These are phyloP conservation scores for Microplitis deprimator DNA, from an alignment of 2,888 invertebrate species.

Conservation along the genomic window DNA sequence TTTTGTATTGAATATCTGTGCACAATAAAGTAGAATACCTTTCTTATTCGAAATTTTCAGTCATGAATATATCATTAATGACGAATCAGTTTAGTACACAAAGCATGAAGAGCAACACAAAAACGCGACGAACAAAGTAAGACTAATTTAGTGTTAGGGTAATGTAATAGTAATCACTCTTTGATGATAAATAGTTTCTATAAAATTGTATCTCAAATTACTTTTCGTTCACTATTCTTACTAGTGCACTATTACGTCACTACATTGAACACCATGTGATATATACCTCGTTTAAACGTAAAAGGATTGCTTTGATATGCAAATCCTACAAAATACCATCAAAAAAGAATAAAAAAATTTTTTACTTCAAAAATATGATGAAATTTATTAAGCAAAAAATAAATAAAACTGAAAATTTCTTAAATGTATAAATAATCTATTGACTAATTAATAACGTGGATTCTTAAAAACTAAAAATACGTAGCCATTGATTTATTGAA, in stretches of 20 bases:
- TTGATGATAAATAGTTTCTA: neutral
- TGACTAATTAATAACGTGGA: too few relatives aligned
- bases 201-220: neutral
- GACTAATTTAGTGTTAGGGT: neutral
- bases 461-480: too few relatives aligned
- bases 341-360: neutral
- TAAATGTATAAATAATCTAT: too few relatives aligned
- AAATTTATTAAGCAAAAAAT: too few relatives aligned
- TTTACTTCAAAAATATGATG: too few relatives aligned
- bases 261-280: neutral
- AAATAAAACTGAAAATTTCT: too few relatives aligned
- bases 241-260: neutral
- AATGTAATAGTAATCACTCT: constrained; percentile 5
- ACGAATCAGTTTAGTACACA: too few relatives aligned
- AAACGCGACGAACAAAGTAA: neutral
- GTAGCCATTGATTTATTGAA: too few relatives aligned
- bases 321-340: neutral
- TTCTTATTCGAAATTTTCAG: too few relatives aligned
- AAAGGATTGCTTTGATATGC: neutral
- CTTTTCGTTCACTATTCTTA: neutral
- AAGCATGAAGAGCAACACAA: neutral
- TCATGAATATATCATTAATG: too few relatives aligned
- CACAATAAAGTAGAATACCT: too few relatives aligned
- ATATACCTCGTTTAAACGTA: neutral
- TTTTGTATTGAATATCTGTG: too few relatives aligned